These are phyloP conservation scores for Tubulanus polymorphus DNA, from an alignment of 2,888 invertebrate species.

Conservation along the genomic window DNA sequence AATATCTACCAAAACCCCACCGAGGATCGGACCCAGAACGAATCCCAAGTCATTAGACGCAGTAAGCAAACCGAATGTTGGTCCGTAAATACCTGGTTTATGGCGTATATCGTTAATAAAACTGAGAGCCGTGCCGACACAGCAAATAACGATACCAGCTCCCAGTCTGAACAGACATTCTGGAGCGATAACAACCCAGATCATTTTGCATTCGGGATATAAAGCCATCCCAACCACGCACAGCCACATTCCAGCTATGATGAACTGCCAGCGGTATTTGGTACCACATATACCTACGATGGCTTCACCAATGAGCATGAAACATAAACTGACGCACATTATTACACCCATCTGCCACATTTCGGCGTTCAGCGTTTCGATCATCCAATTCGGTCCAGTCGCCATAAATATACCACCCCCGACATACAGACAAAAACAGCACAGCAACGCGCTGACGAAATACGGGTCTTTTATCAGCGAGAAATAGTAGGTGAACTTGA, in stretches of 20 bases:
- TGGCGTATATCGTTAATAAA: not conserved
- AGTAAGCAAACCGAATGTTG: not conserved
- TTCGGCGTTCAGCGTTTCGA: conserved; percentile 6
- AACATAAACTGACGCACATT: not conserved
- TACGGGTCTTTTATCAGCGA: not conserved
- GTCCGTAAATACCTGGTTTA: not conserved
- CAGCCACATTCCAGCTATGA: not conserved
- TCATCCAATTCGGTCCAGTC: conserved; percentile 15
- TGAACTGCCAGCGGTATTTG: not conserved
- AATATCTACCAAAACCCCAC: not conserved
- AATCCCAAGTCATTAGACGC: not conserved
- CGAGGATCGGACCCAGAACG: not conserved
- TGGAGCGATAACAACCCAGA: not conserved
- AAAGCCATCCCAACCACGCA: not conserved
- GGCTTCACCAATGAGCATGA: not conserved
- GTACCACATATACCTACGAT: not conserved
- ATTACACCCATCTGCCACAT: conserved; percentile 8
- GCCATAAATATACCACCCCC: conserved; percentile 13
- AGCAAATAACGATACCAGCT: not conserved
- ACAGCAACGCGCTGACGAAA: not conserved
- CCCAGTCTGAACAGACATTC: not conserved
- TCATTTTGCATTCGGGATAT: not conserved
- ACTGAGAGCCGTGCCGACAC: not conserved
- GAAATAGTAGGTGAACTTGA: not conserved
- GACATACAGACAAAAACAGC: not conserved